phyloP scores from a whole-genome alignment of 2,797 vertebrate species.

The Ibycter americanus region DNA sequence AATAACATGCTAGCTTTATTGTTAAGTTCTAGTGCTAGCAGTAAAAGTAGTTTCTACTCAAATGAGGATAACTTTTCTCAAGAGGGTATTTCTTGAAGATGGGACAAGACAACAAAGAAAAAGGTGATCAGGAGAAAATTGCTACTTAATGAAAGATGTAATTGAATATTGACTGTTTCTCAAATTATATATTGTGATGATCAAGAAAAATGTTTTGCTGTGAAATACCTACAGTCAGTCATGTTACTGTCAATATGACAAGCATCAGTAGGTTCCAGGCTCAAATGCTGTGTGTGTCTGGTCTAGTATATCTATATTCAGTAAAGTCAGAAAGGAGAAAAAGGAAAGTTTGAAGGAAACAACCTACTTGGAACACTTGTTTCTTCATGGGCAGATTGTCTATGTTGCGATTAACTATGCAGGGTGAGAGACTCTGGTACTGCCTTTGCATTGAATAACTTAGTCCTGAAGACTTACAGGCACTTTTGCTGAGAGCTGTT shows the following conservation, averaged over 20 bases:
- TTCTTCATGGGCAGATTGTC: background rate
- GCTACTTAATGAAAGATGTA: background rate
- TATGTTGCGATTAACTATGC: background rate
- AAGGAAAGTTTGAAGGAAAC: background rate
- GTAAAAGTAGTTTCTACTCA: background rate
- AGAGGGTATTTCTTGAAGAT: background rate
- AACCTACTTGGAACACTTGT: background rate
- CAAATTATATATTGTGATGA: background rate
- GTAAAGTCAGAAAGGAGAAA: background rate
- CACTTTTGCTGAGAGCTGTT: background rate
- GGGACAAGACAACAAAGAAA: background rate
- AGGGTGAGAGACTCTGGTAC: background rate
- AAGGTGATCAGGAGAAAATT: background rate
- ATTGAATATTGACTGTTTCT: background rate
- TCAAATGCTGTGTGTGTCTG: background rate
- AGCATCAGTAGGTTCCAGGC: background rate
- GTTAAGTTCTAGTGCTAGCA: background rate
- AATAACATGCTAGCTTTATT: background rate
- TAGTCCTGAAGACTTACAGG: background rate
- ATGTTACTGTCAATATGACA: background rate
- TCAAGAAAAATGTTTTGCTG: background rate
- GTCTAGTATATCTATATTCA: background rate
- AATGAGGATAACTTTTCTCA: background rate
- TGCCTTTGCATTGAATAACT: background rate
- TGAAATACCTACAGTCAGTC: background rate